phyloP scores from a whole-genome alignment of 2,888 invertebrate species.

The Leptinotarsa juncta region DNA sequence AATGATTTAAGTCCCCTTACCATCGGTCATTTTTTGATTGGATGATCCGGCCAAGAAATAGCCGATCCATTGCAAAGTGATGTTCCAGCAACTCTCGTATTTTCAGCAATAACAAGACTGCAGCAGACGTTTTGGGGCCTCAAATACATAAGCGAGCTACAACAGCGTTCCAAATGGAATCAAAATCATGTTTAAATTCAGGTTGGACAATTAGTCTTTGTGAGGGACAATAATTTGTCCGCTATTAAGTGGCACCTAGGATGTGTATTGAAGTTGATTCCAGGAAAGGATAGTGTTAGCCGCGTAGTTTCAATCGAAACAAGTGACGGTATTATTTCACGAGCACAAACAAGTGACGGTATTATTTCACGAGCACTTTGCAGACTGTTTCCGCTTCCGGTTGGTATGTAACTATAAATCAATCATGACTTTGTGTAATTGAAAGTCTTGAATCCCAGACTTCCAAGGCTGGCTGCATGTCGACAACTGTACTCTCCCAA shows the following conservation, averaged over 20 bases:
- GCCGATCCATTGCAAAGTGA: constrained; percentile 42
- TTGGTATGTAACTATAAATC: neutral
- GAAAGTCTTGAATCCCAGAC: neutral
- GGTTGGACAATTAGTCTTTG: constrained; percentile 51
- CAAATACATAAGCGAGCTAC: constrained; percentile 52
- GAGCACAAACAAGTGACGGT: constrained; percentile 47
- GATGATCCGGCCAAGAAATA: constrained; percentile 42
- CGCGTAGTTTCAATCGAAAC: constrained; percentile 54
- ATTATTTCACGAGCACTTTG: constrained; percentile 42
- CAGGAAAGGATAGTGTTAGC: constrained; percentile 50
- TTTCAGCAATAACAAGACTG: constrained; percentile 48
- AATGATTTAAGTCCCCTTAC: constrained; percentile 6
- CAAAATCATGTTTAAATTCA: constrained; percentile 38
- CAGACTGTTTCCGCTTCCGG: constrained; percentile 49
- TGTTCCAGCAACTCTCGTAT: constrained; percentile 43
- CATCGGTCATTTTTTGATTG: constrained; percentile 50
- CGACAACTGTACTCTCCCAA: no score
- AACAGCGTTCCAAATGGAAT: constrained; percentile 46
- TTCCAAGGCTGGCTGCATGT: no score
- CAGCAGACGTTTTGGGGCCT: constrained; percentile 50
- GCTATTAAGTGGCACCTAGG: constrained; percentile 51
- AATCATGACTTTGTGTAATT: neutral
- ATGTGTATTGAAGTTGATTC: constrained; percentile 47
- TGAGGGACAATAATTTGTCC: constrained; percentile 53
- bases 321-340: constrained; percentile 38